Base-by-base conservation (phyloP, 1,140 invertebrate genomes). In the Apis dorsata region DNA sequence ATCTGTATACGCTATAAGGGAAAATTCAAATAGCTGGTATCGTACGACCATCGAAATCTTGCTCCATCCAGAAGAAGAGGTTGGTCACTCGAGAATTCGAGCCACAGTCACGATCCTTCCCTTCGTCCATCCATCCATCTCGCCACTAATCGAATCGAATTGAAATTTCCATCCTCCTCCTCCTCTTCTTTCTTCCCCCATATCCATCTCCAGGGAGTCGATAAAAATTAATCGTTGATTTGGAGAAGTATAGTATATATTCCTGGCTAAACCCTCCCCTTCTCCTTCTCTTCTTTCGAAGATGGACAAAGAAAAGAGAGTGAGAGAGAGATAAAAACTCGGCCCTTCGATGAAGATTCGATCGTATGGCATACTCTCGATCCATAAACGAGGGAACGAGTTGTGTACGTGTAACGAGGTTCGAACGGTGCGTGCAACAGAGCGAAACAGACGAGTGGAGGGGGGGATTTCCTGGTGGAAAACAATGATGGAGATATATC, bases 211-310 rank as follows among this genome's bases (percentile, higher is more conserved):
- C 57, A 51, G 71, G 84, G 66, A 79, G 79, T 88, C 84, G 71
- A 89, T 89, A 90, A 91, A 91, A 90, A 91, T 91, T 90, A 88
- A 90, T 81, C 86, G 55, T 84, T 81, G 85, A 91, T 90, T 86
- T 81, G 72, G 76, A 69, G 24, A 75, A 85, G 80, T 34, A 34
- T 34, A 34, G 75, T 75, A 77, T 75, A 77, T 66, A 65, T 34
- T 75, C 53, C 1, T 66, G 15, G 7, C 34, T 15, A 15, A 28
- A 17, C 19, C 28, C 34, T 11, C 9, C 49, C 24, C 24, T 24
- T 0, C 24, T 24, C 24, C 24, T 24, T 24, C 24, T 24, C 24
- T 24, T 24, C 49, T 13, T n/a, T n/a, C 11, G 59, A 34, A 60
- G 59, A n/a, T 60, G n/a, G 10, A 60, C 12, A n/a, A 13, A 28